Evolutionary conservation across 2,888 invertebrate species (phyloP).

Genomic region (Epinotia demarniana): DNA sequence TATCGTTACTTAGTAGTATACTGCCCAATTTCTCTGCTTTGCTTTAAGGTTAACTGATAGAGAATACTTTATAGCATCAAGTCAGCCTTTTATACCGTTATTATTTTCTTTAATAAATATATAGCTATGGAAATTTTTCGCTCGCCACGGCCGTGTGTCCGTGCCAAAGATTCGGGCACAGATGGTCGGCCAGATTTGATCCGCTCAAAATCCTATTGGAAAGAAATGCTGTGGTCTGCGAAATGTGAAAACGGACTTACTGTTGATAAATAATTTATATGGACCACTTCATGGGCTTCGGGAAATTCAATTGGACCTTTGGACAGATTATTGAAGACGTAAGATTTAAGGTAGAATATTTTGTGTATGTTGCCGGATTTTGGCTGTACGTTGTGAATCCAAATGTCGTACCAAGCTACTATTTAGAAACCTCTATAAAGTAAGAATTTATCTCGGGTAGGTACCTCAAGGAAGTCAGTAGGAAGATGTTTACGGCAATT

Average conservation of each 20-base stretch:
- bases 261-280: constrained; percentile 67
- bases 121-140: constrained; percentile 16
- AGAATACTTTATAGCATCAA: too few species aligned
- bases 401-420: too few species aligned
- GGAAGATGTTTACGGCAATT: too few species aligned
- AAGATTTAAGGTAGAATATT: constrained; percentile 1
- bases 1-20: too few species aligned
- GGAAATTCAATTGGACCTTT: constrained; percentile 43
- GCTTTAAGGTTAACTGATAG: too few species aligned
- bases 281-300: constrained; percentile 48
- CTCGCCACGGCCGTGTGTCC: constrained; percentile 58
- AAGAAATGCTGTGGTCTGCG: constrained; percentile 65
- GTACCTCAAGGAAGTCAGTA: too few species aligned
- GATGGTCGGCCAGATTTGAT: constrained; percentile 77
- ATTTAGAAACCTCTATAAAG: too few species aligned
- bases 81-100: too few species aligned
- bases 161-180: constrained; percentile 70
- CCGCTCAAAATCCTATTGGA: constrained; percentile 76
- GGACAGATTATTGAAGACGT: constrained; percentile 25
- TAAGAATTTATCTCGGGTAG: too few species aligned
- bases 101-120: too few species aligned
- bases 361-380: background rate
- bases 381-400: background rate
- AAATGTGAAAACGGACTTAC: constrained; percentile 68
- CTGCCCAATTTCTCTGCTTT: too few species aligned